A percentile compares a stretch with the other conserved stretches of the same genome.
Evolutionary conservation across 2,113 vertebrate genomes (phyloP).

Genomic region (Nyctibius bracteatus): DNA sequence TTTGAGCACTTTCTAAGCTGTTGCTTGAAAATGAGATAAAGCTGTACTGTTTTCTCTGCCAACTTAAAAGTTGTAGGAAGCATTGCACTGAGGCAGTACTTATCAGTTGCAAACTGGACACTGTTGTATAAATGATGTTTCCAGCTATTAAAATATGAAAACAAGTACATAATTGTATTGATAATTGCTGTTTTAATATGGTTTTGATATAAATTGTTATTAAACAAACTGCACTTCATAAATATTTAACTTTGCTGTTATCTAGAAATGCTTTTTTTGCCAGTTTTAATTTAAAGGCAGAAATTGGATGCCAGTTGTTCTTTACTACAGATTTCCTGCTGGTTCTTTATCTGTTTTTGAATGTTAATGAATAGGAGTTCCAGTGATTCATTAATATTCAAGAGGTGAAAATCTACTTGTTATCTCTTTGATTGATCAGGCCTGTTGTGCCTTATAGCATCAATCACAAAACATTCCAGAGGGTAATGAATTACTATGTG

Average conservation of each 20-base stretch:
- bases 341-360: conserved; percentile 35
- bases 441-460: conserved; percentile 38
- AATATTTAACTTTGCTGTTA: background rate
- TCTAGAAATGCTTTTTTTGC: background rate
- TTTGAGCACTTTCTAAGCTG: background rate
- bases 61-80: background rate
- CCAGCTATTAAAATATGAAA: background rate
- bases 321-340: conserved; percentile 5
- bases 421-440: conserved; percentile 52
- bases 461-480: conserved; percentile 34
- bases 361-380: conserved; percentile 12
- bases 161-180: background rate
- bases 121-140: background rate
- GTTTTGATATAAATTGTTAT: background rate
- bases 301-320: background rate
- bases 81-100: background rate
- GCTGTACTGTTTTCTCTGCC: background rate
- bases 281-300: conserved; percentile 3
- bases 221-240: background rate
- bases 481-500: conserved; percentile 33
- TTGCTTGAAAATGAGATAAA: background rate
- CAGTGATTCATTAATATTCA: conserved; percentile 54
- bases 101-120: background rate
- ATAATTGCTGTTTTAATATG: background rate
- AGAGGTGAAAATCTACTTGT: conserved; percentile 36